Evolutionary conservation across 2,797 vertebrate species (phyloP).

Genomic region (Pampus argenteus): DNA sequence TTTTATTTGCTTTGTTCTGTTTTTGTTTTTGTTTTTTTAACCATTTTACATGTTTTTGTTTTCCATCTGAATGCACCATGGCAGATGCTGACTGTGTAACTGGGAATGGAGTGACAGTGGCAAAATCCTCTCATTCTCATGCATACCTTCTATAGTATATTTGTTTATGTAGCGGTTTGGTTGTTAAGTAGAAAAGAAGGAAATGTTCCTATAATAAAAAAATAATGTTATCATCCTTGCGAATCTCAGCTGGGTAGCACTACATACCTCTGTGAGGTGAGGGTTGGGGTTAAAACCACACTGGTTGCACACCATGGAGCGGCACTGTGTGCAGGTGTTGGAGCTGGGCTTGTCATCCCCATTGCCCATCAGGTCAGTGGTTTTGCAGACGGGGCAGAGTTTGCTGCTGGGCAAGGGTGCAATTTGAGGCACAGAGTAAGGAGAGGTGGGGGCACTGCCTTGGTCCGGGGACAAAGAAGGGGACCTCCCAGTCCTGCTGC

Average conservation of each 20-base stretch:
- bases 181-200: background rate
- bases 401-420: slow-evolving; percentile 98
- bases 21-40: background rate
- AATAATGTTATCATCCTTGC: background rate
- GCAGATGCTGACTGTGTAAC: slow-evolving; percentile 25
- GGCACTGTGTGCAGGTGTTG: slow-evolving; percentile 97
- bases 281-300: slow-evolving; percentile 99
- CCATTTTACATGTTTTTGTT: slow-evolving; percentile 41
- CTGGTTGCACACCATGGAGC: slow-evolving; percentile 96
- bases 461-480: slow-evolving; percentile 92
- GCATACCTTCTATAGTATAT: background rate
- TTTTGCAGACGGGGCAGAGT: slow-evolving; percentile 98
- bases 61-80: slow-evolving; percentile 27
- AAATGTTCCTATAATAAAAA: background rate
- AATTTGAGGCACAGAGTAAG: slow-evolving; percentile 98
- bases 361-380: slow-evolving; percentile 91
- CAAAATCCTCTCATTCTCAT: background rate
- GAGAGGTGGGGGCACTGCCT: slow-evolving; percentile 93
- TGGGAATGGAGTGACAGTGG: slow-evolving; percentile 6
- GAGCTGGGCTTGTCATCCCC: slow-evolving; percentile 91
- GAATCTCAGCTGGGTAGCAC: background rate
- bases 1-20: background rate
- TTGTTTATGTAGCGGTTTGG: background rate
- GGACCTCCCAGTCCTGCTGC: slow-evolving; percentile 88
- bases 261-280: slow-evolving; percentile 95